phyloP scores from a whole-genome alignment of 2,113 vertebrate species.

The Tetraodon nigroviridis region DNA sequence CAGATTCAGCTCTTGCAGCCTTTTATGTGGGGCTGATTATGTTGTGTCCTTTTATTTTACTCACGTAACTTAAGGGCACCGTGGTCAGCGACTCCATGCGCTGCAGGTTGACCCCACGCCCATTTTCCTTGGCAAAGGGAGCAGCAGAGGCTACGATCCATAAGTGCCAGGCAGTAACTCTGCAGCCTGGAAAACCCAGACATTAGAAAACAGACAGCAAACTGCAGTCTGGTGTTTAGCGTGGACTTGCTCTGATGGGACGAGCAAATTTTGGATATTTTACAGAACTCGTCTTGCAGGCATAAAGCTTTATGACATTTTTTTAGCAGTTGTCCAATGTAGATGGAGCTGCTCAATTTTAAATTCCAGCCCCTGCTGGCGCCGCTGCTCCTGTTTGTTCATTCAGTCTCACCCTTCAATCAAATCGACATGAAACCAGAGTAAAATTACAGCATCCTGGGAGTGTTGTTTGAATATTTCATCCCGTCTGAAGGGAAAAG shows the following conservation, averaged over 20 bases:
- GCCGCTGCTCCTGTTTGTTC: neutral
- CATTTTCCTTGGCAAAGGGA: slow-evolving; percentile 43
- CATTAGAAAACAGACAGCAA: slow-evolving; percentile 8
- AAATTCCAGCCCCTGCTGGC: slow-evolving; percentile 2
- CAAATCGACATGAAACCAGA: slow-evolving; percentile 5
- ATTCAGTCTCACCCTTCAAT: neutral
- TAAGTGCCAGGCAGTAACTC: slow-evolving; percentile 26
- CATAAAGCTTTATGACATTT: neutral
- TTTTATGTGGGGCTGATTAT: neutral
- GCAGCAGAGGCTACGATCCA: slow-evolving; percentile 17
- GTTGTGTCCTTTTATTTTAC: too few species aligned
- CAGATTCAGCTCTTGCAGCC: neutral
- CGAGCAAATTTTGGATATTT: slow-evolving; percentile 6
- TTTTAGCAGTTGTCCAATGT: slow-evolving; percentile 10
- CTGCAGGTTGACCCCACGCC: slow-evolving; percentile 35
- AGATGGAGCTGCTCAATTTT: slow-evolving; percentile 18
- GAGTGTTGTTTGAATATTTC: slow-evolving; percentile 23
- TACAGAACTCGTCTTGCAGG: neutral
- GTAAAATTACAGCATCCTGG: slow-evolving; percentile 11
- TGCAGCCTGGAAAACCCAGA: slow-evolving; percentile 26
- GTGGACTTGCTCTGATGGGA: neutral
- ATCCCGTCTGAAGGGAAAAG: slow-evolving; percentile 21
- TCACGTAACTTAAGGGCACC: neutral
- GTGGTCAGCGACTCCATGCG: slow-evolving; percentile 40
- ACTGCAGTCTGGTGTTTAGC: neutral